Evolutionary conservation across 2,113 vertebrate genomes (phyloP).

Genomic region (Leuciscus idus): DNA sequence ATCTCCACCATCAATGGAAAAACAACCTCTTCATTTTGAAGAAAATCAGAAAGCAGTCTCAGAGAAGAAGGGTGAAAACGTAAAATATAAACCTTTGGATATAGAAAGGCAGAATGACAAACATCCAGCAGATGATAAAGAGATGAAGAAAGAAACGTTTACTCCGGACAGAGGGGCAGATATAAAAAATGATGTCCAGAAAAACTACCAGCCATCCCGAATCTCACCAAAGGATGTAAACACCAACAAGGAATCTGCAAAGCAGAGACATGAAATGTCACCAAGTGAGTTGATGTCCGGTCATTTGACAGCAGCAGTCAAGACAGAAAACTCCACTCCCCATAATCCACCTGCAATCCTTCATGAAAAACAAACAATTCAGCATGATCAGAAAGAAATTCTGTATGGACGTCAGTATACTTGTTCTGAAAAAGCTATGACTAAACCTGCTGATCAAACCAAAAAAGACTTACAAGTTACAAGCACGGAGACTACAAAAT

Average conservation of each 20-base stretch:
- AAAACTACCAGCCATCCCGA: neutral
- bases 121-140: no score
- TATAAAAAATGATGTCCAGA: neutral
- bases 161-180: neutral
- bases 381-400: slow-evolving; percentile 16
- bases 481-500: slow-evolving; percentile 4
- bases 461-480: slow-evolving; percentile 16
- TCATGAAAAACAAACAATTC: slow-evolving; percentile 25
- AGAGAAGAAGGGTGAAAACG: no score
- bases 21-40: no score
- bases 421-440: neutral
- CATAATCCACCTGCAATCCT: neutral
- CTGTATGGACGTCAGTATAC: slow-evolving; percentile 1
- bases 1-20: no score
- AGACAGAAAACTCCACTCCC: slow-evolving; percentile 15
- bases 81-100: no score
- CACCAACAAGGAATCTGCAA: neutral
- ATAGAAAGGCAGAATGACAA: no score
- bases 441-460: neutral
- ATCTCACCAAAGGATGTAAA: no score
- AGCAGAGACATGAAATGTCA: neutral
- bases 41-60: no score
- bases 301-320: neutral
- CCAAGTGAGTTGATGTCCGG: neutral
- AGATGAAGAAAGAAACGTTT: neutral